Percentiles rank a stretch among this genome's conserved stretches.
These are phyloP conservation scores for Stramonita haemastoma DNA, from an alignment of 2,888 invertebrate species.

Conservation along the genomic window DNA sequence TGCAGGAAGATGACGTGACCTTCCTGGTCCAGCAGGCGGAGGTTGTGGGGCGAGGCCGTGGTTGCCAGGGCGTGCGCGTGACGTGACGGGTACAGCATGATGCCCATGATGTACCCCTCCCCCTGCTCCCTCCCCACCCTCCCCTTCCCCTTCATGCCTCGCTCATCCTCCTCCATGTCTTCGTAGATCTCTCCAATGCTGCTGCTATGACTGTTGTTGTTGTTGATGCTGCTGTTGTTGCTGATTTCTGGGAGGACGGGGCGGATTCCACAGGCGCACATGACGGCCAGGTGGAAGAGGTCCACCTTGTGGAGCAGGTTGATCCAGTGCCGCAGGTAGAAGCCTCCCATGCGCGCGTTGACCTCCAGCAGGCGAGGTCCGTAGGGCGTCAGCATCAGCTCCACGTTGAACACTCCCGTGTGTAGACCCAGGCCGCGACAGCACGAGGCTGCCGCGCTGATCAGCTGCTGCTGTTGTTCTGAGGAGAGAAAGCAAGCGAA, in stretches of 20 bases:
- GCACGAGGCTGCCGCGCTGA: slow-evolving; percentile 26
- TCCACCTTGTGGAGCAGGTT: slow-evolving; percentile 28
- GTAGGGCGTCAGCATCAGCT: slow-evolving; percentile 32
- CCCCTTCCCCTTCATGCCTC: not conserved
- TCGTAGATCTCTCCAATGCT: not conserved
- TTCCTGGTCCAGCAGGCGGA: slow-evolving; percentile 17
- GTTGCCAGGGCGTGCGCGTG: slow-evolving; percentile 35
- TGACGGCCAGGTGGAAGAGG: slow-evolving; percentile 31
- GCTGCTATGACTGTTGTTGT: not conserved
- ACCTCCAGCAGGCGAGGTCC: slow-evolving; percentile 35
- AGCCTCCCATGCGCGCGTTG: slow-evolving; percentile 39
- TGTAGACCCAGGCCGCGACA: slow-evolving; percentile 34
- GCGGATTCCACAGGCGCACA: slow-evolving; percentile 37
- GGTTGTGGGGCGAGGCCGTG: slow-evolving; percentile 6
- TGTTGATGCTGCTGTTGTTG: not conserved
- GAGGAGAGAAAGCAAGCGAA: not conserved
- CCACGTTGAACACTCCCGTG: slow-evolving; percentile 40
- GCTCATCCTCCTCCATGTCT: not conserved
- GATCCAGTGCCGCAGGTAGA: slow-evolving; percentile 36
- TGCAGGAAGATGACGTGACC: slow-evolving; percentile 38
- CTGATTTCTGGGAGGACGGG: slow-evolving; percentile 25
- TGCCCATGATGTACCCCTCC: slow-evolving; percentile 33
- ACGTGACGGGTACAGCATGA: slow-evolving; percentile 27
- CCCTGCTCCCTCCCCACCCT: too few species aligned
- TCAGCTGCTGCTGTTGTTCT: slow-evolving; percentile 32